Conservation (phyloP, 1,140 invertebrate genomes). For the Pteromalus puparum region DNA sequence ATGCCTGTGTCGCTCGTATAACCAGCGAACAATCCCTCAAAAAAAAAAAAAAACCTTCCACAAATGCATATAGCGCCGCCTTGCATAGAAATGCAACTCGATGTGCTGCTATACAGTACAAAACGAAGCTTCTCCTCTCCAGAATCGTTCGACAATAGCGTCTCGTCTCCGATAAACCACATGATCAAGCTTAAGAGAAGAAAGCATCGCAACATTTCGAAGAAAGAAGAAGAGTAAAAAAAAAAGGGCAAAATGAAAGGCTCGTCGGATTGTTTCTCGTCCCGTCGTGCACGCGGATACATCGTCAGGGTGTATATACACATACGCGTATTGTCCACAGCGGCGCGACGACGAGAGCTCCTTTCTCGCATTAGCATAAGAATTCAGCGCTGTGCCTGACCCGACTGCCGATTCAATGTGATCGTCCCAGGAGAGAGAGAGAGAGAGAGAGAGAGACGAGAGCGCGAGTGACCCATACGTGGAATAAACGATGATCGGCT, state of each 20-base stretch:
- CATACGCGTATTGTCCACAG: slow-evolving; percentile 1
- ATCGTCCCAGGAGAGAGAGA: neutral
- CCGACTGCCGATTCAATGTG: slow-evolving; percentile 61
- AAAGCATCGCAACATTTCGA: neutral
- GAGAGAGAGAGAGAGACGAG: slow-evolving; percentile 12
- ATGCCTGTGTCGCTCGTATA: neutral
- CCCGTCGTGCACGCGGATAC: neutral
- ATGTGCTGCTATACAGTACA: too few relatives aligned
- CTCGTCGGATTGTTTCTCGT: neutral
- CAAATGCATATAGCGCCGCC: neutral
- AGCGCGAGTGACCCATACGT: slow-evolving; percentile 46
- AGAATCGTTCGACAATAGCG: neutral
- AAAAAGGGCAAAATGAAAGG: slow-evolving; percentile 6
- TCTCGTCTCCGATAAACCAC: neutral
- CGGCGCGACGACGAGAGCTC: slow-evolving; percentile 55
- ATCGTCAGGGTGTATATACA: neutral
- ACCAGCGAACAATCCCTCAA: neutral
- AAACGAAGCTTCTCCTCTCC: too few relatives aligned
- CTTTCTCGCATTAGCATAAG: slow-evolving; percentile 74
- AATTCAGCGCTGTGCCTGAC: slow-evolving; percentile 72
- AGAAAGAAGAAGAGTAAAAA: neutral
- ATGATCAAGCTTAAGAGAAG: neutral
- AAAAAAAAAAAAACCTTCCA: neutral
- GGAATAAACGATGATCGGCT: slow-evolving; percentile 56
- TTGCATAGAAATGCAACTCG: neutral